Percentiles rank a stretch among this genome's conserved stretches.
phyloP scores from a whole-genome alignment of 1,140 invertebrate species.

The Choristoneura fumiferana region DNA sequence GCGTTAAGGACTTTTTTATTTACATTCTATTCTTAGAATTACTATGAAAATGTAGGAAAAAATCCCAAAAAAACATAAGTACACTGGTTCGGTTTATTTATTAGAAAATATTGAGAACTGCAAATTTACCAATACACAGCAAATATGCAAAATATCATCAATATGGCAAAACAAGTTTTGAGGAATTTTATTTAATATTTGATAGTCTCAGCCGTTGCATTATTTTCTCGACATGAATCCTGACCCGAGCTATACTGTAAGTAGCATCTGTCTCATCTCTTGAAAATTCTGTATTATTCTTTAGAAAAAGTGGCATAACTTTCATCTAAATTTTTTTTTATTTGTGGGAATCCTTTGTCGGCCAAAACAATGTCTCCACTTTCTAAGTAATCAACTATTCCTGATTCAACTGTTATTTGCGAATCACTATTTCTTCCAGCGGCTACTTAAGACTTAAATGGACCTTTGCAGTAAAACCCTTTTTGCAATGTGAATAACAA shows the following conservation, averaged over 20 bases:
- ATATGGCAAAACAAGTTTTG: conserved; percentile 29
- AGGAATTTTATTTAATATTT: conserved; percentile 39
- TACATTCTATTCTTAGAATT: background rate
- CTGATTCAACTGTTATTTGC: conserved; percentile 43
- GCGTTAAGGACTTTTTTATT: no score
- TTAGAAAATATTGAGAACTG: conserved; percentile 24
- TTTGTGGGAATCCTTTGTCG: conserved; percentile 56
- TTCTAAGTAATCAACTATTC: conserved; percentile 52
- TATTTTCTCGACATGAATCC: conserved; percentile 56
- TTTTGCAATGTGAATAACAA: conserved; percentile 59
- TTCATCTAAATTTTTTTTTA: conserved; percentile 31
- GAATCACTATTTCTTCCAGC: conserved; percentile 54
- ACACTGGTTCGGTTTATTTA: conserved; percentile 10
- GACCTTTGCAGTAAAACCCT: conserved; percentile 53
- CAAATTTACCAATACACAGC: conserved; percentile 44
- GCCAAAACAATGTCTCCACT: conserved; percentile 54
- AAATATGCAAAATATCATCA: conserved; percentile 41
- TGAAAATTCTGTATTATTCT: conserved; percentile 35
- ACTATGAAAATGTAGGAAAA: background rate
- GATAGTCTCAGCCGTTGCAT: conserved; percentile 43
- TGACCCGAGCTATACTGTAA: conserved; percentile 44
- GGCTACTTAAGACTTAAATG: conserved; percentile 48
- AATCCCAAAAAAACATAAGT: background rate
- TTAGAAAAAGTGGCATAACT: conserved; percentile 45
- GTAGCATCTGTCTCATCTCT: conserved; percentile 42